Evolutionary conservation across 2,797 vertebrate species (phyloP).

Genomic region (Carapus acus): DNA sequence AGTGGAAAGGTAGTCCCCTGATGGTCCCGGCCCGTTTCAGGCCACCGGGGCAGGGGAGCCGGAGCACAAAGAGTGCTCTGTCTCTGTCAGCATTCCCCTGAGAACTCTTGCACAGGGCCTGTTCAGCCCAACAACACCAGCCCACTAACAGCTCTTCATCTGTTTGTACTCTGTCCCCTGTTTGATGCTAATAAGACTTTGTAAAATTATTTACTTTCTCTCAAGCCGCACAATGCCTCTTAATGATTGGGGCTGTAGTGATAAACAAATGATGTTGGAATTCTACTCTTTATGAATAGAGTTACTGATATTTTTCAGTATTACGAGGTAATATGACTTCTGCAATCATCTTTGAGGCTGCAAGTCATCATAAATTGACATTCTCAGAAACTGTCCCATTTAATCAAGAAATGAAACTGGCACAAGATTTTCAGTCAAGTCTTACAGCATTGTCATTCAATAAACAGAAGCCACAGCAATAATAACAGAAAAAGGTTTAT

Average conservation of each 20-base stretch:
- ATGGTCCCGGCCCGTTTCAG: slow-evolving; percentile 63
- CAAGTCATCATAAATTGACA: slow-evolving; percentile 34
- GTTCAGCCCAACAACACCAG: slow-evolving; percentile 64
- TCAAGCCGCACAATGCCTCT: no score
- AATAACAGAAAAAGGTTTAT: slow-evolving; percentile 23
- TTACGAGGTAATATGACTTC: slow-evolving; percentile 13
- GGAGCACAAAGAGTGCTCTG: slow-evolving; percentile 69
- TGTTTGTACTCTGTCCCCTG: slow-evolving; percentile 52
- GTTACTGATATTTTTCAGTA: neutral
- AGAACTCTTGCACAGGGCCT: slow-evolving; percentile 56
- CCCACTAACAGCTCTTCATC: slow-evolving; percentile 64
- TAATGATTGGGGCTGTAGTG: slow-evolving; percentile 14
- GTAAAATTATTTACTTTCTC: slow-evolving; percentile 48
- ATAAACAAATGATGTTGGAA: slow-evolving; percentile 9
- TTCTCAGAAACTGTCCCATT: slow-evolving; percentile 42
- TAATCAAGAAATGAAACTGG: no score
- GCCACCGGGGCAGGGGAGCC: slow-evolving; percentile 68
- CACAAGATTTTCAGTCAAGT: no score
- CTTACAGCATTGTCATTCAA: no score
- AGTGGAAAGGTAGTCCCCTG: slow-evolving; percentile 71
- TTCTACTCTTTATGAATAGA: slow-evolving; percentile 18
- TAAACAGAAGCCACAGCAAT: no score
- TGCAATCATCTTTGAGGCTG: slow-evolving; percentile 32
- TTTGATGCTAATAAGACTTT: neutral
- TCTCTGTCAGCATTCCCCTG: slow-evolving; percentile 64